Evolutionary conservation across 2,113 vertebrate genomes (phyloP), one percentile per base, ranked within the genome.

Genomic region (Austrofundulus limnaeus): DNA sequence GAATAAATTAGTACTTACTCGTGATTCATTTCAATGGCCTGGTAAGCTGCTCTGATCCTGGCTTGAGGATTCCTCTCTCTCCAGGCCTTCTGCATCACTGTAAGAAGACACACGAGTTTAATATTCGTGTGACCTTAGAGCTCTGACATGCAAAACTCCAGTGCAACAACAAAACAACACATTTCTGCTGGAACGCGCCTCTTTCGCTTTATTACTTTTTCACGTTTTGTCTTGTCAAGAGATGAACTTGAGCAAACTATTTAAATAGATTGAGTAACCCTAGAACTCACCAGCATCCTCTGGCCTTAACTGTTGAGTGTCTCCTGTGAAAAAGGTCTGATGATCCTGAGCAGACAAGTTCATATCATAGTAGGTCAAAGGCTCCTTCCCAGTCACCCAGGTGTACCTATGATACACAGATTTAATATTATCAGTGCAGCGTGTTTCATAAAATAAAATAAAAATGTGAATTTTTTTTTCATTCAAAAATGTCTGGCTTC

Each of bases 51-150:
- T 92, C 95, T 95, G 77, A 99, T 97, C 77, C 97, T 91, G 79
- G 96, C 95, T 75, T 97, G 95, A 52, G 96, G 96, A 90, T 96
- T 98, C 87, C 97, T 95, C 87, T 99, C 96, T 46, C 96, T 89
- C 96, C 97, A 99, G 0, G 96, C 97, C 79, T 99, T 99, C 92
- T 99, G 96, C 96, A 99, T 98, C 66, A 97, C 97, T 98, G 90
- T 61, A 54, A 78, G 16, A 67, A 75, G 62, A 86, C 19, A 49
- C 72, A 9, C 78, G 85, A 56, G 70, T 20, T 72, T 70, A 70
- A 63, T 70, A 70, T 37, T 63, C 37, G 70, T 48, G 52, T 34
- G 15, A 72, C 41, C 31, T 41, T 16, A 24, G 2, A 50, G 34
- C 23, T 13, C 25, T 31, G 23, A 61, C 28, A 60, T 23, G 11